Conservation (phyloP, 2,888 invertebrate genomes). For the Camponotus fellah region DNA sequence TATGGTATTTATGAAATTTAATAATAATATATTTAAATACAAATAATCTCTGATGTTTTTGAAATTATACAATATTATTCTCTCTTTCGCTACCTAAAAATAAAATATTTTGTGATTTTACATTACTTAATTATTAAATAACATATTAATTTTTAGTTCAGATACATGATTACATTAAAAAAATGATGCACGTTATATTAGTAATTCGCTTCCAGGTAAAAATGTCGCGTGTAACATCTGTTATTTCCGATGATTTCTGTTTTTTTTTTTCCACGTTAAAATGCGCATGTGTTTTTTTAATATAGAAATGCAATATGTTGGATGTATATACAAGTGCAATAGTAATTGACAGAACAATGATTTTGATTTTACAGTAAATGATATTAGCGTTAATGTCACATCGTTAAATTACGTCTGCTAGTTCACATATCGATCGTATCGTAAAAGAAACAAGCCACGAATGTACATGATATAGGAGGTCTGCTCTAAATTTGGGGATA, state of each 20-base stretch:
- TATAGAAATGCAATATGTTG: background rate
- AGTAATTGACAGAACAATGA: background rate
- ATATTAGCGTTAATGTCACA: background rate
- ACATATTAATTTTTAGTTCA: slow-evolving; percentile 29
- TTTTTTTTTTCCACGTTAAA: slow-evolving; percentile 14
- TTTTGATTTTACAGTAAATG: background rate
- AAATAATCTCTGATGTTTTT: background rate
- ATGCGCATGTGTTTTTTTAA: slow-evolving; percentile 1
- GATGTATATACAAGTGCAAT: background rate
- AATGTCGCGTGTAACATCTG: slow-evolving; percentile 23
- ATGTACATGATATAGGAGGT: slow-evolving; percentile 10
- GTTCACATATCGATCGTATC: background rate
- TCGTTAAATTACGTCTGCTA: background rate
- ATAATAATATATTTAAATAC: background rate
- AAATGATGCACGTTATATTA: slow-evolving; percentile 12
- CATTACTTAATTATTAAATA: slow-evolving; percentile 18
- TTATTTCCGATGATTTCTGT: background rate
- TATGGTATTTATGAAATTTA: background rate
- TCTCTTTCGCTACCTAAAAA: background rate
- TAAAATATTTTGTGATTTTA: background rate
- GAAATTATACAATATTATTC: background rate
- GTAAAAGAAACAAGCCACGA: slow-evolving; percentile 22
- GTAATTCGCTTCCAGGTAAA: slow-evolving; percentile 30
- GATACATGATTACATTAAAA: background rate
- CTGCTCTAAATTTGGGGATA: slow-evolving; percentile 41